Evolutionary conservation across 1,140 invertebrate genomes (phyloP).

Genomic region (Neodiprion fabricii): DNA sequence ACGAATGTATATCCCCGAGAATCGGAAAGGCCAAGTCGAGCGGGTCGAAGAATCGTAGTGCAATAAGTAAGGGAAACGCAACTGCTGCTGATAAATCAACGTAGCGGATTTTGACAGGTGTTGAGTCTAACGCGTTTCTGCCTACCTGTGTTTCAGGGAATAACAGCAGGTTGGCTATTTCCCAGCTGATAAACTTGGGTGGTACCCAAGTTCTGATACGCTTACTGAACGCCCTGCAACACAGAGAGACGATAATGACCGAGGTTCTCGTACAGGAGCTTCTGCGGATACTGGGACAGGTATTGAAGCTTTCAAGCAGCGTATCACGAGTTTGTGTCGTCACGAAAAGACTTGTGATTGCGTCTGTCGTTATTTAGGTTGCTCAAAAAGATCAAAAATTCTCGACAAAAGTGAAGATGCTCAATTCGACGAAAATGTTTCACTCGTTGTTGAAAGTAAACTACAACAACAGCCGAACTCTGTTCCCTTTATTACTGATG

Average conservation of each 20-base stretch:
- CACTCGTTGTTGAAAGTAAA: constrained; percentile 68
- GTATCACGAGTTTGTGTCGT: no score
- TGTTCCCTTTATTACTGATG: constrained; percentile 68
- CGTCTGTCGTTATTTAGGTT: constrained; percentile 56
- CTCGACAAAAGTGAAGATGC: constrained; percentile 65
- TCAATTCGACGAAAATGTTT: constrained; percentile 68
- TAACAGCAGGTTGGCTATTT: constrained; percentile 49
- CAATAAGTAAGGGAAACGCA: constrained; percentile 36
- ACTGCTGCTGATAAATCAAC: no score
- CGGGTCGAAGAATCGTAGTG: constrained; percentile 43
- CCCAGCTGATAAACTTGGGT: constrained; percentile 57
- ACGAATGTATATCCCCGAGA: constrained; percentile 56
- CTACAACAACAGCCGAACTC: constrained; percentile 66
- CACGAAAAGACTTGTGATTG: constrained; percentile 11
- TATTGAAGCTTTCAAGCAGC: constrained; percentile 23
- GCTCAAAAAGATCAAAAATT: constrained; percentile 66
- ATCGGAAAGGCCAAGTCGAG: constrained; percentile 46
- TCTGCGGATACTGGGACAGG: constrained; percentile 61
- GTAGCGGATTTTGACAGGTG: no score
- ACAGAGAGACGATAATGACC: constrained; percentile 48
- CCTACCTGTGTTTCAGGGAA: constrained; percentile 43
- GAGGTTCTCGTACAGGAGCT: constrained; percentile 58
- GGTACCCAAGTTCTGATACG: constrained; percentile 58
- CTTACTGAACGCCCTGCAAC: constrained; percentile 52
- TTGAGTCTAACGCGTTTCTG: constrained; percentile 13